Evolutionary conservation across 2,888 invertebrate genomes (phyloP).

Genomic region (Thysanoteuthis rhombus): DNA sequence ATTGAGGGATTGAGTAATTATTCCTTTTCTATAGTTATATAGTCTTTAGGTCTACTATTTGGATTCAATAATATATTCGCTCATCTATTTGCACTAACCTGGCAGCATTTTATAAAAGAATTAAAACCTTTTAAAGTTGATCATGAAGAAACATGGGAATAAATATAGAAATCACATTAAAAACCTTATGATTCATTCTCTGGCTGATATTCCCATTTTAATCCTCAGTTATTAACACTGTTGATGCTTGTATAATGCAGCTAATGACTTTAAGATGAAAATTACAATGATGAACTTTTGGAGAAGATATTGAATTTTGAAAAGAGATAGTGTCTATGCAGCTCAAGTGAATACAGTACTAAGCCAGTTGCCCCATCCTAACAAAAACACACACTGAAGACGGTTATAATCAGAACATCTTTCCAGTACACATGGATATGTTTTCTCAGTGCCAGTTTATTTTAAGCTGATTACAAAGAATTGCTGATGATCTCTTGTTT

Average conservation of each 20-base stretch:
- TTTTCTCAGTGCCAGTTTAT: not conserved
- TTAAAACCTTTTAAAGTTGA: not conserved
- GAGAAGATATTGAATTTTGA: not conserved
- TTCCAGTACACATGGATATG: not conserved
- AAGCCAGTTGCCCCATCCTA: not conserved
- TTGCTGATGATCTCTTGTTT: not conserved
- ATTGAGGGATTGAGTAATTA: not conserved
- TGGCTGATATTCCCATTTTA: not conserved
- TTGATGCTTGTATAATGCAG: too few relatives aligned
- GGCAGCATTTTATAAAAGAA: not conserved
- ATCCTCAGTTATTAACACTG: not conserved
- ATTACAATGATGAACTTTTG: not conserved
- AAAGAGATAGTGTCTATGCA: not conserved
- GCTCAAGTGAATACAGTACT: not conserved
- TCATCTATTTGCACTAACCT: not conserved
- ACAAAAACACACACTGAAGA: not conserved
- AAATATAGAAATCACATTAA: not conserved
- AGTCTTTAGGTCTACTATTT: not conserved
- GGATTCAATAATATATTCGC: not conserved
- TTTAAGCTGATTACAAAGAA: not conserved
- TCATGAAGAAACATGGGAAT: not conserved
- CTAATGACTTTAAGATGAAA: too few relatives aligned
- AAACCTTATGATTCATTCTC: not conserved
- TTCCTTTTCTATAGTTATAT: not conserved
- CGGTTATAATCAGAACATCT: not conserved